Percentiles rank a stretch among this genome's conserved stretches.
Conservation (phyloP, 2,797 vertebrate genomes). For the Anniella stebbinsi region DNA sequence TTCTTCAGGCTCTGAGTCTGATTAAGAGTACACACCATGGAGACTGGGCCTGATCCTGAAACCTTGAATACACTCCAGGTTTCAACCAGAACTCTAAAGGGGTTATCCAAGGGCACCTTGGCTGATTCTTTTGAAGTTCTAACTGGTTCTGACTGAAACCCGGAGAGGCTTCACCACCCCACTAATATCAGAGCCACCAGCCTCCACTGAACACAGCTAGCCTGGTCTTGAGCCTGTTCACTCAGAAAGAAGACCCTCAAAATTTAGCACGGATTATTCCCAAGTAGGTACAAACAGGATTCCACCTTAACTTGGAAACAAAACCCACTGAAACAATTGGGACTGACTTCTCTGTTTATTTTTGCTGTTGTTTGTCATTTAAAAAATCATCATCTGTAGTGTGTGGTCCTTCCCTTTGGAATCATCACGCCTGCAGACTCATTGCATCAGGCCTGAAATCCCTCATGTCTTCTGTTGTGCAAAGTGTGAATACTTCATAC, state of each 20-base stretch:
- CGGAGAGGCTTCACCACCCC: no score
- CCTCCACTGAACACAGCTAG: background rate
- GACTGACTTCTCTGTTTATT: background rate
- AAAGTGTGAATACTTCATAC: background rate
- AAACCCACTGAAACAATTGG: background rate
- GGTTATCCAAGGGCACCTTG: no score
- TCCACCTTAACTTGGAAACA: background rate
- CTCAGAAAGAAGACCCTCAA: background rate
- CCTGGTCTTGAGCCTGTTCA: no score
- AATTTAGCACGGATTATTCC: background rate
- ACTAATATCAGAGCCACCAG: no score
- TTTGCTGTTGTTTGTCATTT: background rate
- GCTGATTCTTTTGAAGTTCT: no score
- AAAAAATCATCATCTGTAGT: background rate
- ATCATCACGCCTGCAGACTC: background rate
- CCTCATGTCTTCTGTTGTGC: background rate
- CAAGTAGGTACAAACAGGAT: background rate
- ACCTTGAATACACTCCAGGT: no score
- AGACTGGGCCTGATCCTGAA: no score
- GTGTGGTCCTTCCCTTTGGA: background rate
- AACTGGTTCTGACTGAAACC: no score
- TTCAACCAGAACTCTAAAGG: no score
- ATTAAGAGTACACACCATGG: no score
- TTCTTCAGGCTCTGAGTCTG: no score
- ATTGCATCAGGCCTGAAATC: slow-evolving; percentile 3